Evolutionary conservation across 2,113 vertebrate species (phyloP), one percentile per base, ranked within the genome.

Genomic region (Nestor notabilis): DNA sequence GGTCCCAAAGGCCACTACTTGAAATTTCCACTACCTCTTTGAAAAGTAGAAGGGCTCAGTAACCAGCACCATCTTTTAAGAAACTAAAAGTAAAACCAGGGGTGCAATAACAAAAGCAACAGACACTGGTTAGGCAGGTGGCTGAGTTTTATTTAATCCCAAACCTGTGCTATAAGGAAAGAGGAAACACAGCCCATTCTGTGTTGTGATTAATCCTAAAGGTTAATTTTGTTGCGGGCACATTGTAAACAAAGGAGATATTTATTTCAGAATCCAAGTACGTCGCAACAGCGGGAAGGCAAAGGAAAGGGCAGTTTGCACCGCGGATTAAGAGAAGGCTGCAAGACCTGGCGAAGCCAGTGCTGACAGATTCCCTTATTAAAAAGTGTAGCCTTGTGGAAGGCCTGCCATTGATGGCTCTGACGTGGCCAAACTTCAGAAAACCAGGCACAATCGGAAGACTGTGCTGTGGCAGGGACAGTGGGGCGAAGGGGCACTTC

Each of bases 321-420:
- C 86, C 50, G 60, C 39, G 94, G 98, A 98, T 99, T 99, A 99
- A 97, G 97, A 86, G 92, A 85, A 96, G 95, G 93, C 93, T 89
- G 91, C 97, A 92, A 95, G 98, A 97, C 96, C 82, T 78, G 95
- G 94, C 35, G 93, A 98, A 98, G 97, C 96, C 89, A 58, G 97
- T 83, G 99, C 96, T 99, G 99, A 99, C 98, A 98, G 99, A 99
- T 88, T 69, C 56, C 95, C 98, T 98, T 98, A 98, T 99, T 98
- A 98, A 99, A 99, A 98, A 98, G 94, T 31, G 61, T 84, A 94
- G 92, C 84, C 85, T 78, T 89, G 92, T 96, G 97, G 97, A 98
- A 87, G 65, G 95, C 47, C 65, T 96, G 95, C 94, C 55, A 95
- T 94, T 98, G 98, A 98, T 3, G 41, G 83, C 94, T 93, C 95